phyloP scores from a whole-genome alignment of 1,140 invertebrate species.

The Leptoteleia sp. region DNA sequence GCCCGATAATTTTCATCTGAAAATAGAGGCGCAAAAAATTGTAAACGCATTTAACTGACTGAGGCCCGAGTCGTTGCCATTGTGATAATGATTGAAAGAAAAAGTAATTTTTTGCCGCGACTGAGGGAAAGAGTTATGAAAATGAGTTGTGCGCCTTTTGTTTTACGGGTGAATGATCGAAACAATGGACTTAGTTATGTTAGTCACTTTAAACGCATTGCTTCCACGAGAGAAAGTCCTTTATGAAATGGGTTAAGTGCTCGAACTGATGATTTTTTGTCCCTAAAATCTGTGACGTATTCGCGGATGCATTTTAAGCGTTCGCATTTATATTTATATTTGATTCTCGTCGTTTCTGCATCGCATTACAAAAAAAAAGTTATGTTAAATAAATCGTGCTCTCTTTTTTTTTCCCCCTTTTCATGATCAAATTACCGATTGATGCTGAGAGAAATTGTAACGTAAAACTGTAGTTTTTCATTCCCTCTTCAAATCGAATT shows the following conservation, averaged over 20 bases:
- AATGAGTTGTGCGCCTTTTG: slow-evolving; percentile 69
- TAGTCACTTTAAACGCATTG: slow-evolving; percentile 51
- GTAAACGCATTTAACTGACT: slow-evolving; percentile 14
- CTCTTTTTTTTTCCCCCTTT: too few species aligned
- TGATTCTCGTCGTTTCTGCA: background rate
- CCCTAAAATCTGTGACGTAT: slow-evolving; percentile 66
- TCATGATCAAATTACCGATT: too few species aligned
- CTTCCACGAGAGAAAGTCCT: slow-evolving; percentile 67
- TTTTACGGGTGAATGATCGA: slow-evolving; percentile 69
- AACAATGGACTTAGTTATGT: slow-evolving; percentile 69
- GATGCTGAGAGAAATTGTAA: too few species aligned
- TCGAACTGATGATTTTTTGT: slow-evolving; percentile 68
- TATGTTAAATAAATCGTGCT: too few species aligned
- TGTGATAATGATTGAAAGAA: slow-evolving; percentile 54
- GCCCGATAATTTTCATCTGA: slow-evolving; percentile 6
- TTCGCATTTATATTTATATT: slow-evolving; percentile 4
- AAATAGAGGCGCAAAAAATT: background rate
- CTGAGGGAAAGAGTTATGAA: slow-evolving; percentile 64
- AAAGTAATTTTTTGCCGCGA: slow-evolving; percentile 54
- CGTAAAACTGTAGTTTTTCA: too few species aligned
- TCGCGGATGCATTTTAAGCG: slow-evolving; percentile 27
- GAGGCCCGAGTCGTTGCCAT: too few species aligned
- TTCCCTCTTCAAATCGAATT: too few species aligned
- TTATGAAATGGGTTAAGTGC: slow-evolving; percentile 73
- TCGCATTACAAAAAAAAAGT: background rate